These are phyloP conservation scores for Carassius carassius DNA, from an alignment of 2,113 vertebrate genomes.

Conservation along the genomic window DNA sequence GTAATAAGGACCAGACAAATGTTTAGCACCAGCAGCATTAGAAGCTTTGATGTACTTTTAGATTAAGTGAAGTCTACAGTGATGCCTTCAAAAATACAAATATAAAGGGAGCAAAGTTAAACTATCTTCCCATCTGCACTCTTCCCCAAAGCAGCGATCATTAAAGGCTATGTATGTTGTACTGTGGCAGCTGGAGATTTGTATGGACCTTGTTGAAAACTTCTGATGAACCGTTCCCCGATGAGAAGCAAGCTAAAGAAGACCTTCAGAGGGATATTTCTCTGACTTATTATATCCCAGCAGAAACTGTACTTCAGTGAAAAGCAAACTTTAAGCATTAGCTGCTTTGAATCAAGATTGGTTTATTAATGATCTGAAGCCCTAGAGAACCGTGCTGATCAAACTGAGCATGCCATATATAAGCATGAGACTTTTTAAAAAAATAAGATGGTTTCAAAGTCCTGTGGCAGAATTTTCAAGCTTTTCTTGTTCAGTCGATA, in stretches of 20 bases:
- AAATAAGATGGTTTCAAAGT: background rate
- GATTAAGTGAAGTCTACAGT: constrained; percentile 75
- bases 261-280: constrained; percentile 54
- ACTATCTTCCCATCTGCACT: constrained; percentile 62
- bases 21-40: constrained; percentile 69
- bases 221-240: constrained; percentile 72
- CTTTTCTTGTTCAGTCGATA: background rate
- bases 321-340: constrained; percentile 66
- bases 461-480: background rate
- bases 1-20: constrained; percentile 77
- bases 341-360: constrained; percentile 39
- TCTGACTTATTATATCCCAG: constrained; percentile 57
- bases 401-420: background rate
- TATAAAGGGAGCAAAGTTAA: constrained; percentile 58
- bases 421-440: constrained; percentile 16
- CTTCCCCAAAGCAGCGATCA: constrained; percentile 69
- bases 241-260: constrained; percentile 65
- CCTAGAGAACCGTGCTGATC: constrained; percentile 27
- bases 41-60: constrained; percentile 81
- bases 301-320: constrained; percentile 58
- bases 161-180: constrained; percentile 69
- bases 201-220: constrained; percentile 72
- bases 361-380: constrained; percentile 36
- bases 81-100: constrained; percentile 76
- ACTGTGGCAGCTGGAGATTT: constrained; percentile 68